Conservation (phyloP, 2,888 invertebrate species). For the Lithophane socia region DNA sequence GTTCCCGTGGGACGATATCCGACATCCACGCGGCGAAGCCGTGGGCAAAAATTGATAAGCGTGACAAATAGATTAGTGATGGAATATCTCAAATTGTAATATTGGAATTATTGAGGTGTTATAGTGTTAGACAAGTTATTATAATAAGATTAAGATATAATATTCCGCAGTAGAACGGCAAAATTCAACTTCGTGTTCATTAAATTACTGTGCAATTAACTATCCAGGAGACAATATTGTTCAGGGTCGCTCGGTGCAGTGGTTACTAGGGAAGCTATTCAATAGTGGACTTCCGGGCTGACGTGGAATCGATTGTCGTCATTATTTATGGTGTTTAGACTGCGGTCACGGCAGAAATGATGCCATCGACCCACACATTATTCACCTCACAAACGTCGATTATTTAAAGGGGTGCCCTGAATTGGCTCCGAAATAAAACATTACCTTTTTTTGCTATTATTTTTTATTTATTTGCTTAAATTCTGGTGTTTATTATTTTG, state of each 20-base stretch:
- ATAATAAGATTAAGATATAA: background rate
- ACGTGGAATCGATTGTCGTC: slow-evolving; percentile 38
- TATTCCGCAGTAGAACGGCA: background rate
- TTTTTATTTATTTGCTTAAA: slow-evolving; percentile 5
- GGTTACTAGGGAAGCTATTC: slow-evolving; percentile 29
- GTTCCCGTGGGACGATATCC: too few species aligned
- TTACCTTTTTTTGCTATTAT: background rate
- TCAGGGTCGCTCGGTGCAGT: slow-evolving; percentile 3
- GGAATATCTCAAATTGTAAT: background rate
- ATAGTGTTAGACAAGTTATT: background rate
- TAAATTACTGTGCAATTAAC: slow-evolving; percentile 12
- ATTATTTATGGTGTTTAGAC: slow-evolving; percentile 43
- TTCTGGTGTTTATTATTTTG: background rate
- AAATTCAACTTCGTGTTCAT: slow-evolving; percentile 13
- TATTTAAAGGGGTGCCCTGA: slow-evolving; percentile 23
- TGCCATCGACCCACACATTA: slow-evolving; percentile 10
- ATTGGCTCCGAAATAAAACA: slow-evolving; percentile 14
- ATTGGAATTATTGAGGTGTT: background rate
- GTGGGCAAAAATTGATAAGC: slow-evolving; percentile 3
- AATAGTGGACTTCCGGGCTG: slow-evolving; percentile 27
- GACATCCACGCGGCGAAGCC: too few species aligned
- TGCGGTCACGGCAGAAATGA: slow-evolving; percentile 19
- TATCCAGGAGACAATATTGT: slow-evolving; percentile 14
- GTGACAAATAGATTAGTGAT: slow-evolving; percentile 1
- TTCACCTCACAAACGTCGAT: slow-evolving; percentile 11